Percentiles rank a stretch among this genome's conserved stretches.
Conservation (phyloP, 1,140 invertebrate species). For the Drosophila trapezifrons region DNA sequence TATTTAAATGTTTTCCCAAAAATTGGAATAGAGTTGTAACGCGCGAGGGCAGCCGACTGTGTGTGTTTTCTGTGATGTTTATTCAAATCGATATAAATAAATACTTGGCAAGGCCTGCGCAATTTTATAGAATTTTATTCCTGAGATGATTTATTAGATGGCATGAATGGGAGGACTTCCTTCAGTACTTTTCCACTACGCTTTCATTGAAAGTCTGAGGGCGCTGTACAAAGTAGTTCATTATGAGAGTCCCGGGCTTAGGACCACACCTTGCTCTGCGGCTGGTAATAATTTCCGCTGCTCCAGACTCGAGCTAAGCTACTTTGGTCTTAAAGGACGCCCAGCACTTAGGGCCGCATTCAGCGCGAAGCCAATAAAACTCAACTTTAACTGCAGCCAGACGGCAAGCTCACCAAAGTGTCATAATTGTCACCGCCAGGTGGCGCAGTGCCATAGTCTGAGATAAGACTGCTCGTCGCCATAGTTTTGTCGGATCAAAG, state of each 20-base stretch:
- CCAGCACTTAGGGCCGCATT: slow-evolving; percentile 62
- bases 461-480: slow-evolving; percentile 24
- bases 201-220: slow-evolving; percentile 1
- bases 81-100: slow-evolving; percentile 28
- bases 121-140: slow-evolving; percentile 1
- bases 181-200: neutral
- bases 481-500: slow-evolving; percentile 34
- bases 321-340: slow-evolving; percentile 64
- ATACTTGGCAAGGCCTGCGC: neutral
- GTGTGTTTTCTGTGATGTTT: slow-evolving; percentile 11
- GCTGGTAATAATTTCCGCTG: slow-evolving; percentile 1
- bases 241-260: neutral
- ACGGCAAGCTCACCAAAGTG: slow-evolving; percentile 31
- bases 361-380: slow-evolving; percentile 61
- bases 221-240: neutral
- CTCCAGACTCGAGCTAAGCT: slow-evolving; percentile 58
- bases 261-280: slow-evolving; percentile 16
- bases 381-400: slow-evolving; percentile 55
- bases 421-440: slow-evolving; percentile 66
- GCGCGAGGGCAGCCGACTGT: neutral
- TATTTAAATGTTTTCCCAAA: slow-evolving; percentile 39
- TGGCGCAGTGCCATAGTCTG: slow-evolving; percentile 9
- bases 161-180: neutral
- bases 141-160: slow-evolving; percentile 1
- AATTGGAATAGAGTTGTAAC: slow-evolving; percentile 9